Percentiles rank a stretch among this genome's conserved stretches.
Conservation (phyloP, 2,888 invertebrate species). For the Imbricaverruca yamaguchii region DNA sequence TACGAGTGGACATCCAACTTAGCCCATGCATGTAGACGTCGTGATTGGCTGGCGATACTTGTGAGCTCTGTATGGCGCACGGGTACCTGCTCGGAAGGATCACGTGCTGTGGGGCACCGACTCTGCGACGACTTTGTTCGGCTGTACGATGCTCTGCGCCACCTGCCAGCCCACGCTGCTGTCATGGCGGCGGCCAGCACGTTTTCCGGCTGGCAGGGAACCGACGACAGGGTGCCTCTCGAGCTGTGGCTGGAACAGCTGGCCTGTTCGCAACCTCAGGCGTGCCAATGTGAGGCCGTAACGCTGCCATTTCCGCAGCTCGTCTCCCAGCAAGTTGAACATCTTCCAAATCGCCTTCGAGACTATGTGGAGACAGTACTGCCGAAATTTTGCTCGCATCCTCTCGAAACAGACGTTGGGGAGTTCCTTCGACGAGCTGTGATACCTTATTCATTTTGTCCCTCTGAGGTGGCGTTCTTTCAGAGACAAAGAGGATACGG, state of each 20-base stretch:
- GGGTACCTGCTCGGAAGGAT: not conserved
- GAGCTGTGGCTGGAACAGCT: not conserved
- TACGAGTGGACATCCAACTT: too few relatives aligned
- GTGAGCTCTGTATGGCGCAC: not conserved
- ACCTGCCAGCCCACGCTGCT: not conserved
- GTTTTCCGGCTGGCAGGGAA: not conserved
- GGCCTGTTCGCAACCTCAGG: not conserved
- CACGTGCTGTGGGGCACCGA: not conserved
- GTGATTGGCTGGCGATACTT: not conserved
- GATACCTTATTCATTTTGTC: not conserved
- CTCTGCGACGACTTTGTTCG: not conserved
- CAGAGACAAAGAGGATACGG: not conserved
- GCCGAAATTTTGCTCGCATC: not conserved
- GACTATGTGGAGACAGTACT: not conserved
- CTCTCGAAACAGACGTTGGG: not conserved
- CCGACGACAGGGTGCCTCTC: not conserved
- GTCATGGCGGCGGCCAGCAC: not conserved
- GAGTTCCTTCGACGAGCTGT: not conserved
- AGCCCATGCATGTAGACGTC: not conserved
- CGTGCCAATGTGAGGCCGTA: not conserved
- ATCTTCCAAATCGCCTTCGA: not conserved
- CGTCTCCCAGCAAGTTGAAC: not conserved
- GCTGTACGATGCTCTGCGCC: not conserved
- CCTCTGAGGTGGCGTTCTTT: not conserved
- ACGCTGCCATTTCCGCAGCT: not conserved